phyloP scores from a whole-genome alignment of 2,113 vertebrate species.

The Glaucidium brasilianum region DNA sequence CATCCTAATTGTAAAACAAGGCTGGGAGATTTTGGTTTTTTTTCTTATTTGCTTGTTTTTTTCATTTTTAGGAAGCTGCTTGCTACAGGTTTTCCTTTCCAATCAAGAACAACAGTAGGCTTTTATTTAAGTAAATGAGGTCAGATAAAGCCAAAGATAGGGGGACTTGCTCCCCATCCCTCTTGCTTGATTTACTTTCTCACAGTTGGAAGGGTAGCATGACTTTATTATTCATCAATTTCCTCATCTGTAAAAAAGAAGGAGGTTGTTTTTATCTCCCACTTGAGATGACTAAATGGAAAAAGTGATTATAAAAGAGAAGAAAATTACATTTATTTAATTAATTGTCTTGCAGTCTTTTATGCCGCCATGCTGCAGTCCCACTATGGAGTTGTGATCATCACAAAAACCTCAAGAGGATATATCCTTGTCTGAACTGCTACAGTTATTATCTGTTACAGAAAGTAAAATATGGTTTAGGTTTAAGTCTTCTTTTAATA shows the following conservation, averaged over 20 bases:
- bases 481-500: not conserved
- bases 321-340: conserved; percentile 7
- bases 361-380: not conserved
- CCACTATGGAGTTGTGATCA: conserved; percentile 9
- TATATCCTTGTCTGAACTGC: conserved; percentile 50
- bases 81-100: not conserved
- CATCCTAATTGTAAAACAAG: not conserved
- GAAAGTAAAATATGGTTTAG: conserved; percentile 25
- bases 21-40: not conserved
- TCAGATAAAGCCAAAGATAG: not conserved
- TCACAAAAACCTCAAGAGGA: conserved; percentile 28
- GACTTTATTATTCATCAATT: not conserved
- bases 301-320: not conserved
- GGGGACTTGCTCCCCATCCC: not conserved
- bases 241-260: not conserved
- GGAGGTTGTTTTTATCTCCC: not conserved
- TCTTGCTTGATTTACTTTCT: not conserved
- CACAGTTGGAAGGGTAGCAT: not conserved
- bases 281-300: not conserved
- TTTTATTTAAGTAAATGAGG: not conserved
- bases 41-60: not conserved
- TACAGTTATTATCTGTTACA: conserved; percentile 21
- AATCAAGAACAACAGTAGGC: not conserved
- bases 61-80: not conserved
- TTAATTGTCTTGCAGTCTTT: conserved; percentile 50